Base-by-base conservation (phyloP, 64 coral and sea anemone species). In the Cladopsammia gracilis region DNA sequence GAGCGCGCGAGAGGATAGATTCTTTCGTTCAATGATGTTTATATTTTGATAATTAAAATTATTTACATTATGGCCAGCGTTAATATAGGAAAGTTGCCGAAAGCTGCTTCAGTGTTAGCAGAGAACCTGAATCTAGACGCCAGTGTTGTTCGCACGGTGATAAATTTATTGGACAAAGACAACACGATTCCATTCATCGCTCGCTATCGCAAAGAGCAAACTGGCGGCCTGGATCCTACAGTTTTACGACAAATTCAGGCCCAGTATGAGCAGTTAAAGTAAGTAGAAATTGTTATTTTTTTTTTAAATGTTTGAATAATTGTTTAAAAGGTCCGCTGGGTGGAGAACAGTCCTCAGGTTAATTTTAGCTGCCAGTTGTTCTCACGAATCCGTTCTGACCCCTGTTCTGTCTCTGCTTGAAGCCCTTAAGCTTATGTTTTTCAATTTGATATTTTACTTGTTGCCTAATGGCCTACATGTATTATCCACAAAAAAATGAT, bases 111-210 rank as follows among this genome's bases (percentile, higher is more conserved):
- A 56, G 88, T 92, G 44, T 20, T 98, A 60, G 91, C 94, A 11
- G 82, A 93, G 48, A 90, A 91, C 43, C 64, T 96, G 14, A 4
- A 77, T 13, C 19, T 98, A 0, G 69, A 91, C 3, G 45, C 59
- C 16, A 10, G 59, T 25, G 44, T 58, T 49, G 87, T 96, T 10
- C 16, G 48, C 3, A 65, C 79, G 5, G 94, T 98, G 1, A 73
- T 98, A 43, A 18, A 34, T 6, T 65, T 98, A 9, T 83, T 98
- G 15, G 94, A 96, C 12, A 61, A 94, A 11, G 97, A 98, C 15
- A 98, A 98, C 72, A 98, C 97, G 1, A 72, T 98, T 0, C 94
- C 97, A 2, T 98, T 98, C n/a, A 98, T 98, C 34, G 97, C 97
- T 25, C 94, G 97, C 7, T 98, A 98, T 69, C 81, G 97, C 8